These are phyloP conservation scores for Alitta virens DNA, from an alignment of 2,888 invertebrate genomes.

Conservation along the genomic window DNA sequence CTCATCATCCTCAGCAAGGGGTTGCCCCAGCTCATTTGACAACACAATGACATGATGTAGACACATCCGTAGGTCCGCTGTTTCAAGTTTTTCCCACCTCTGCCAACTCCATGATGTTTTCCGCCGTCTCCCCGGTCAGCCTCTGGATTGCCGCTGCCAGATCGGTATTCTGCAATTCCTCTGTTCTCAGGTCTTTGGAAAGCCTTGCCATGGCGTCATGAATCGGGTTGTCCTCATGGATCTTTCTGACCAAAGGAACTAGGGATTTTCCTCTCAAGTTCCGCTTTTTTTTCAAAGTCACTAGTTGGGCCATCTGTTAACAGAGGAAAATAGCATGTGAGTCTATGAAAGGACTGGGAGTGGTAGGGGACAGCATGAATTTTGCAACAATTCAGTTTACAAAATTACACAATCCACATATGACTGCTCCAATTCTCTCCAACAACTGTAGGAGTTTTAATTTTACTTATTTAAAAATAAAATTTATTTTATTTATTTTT, in stretches of 20 bases:
- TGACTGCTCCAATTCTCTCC: too few species aligned
- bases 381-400: too few species aligned
- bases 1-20: too few species aligned
- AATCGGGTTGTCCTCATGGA: neutral
- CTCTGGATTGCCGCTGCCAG: neutral
- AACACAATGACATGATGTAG: neutral
- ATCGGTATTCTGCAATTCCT: neutral
- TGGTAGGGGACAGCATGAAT: too few species aligned
- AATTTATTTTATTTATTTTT: too few species aligned
- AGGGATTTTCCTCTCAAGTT: neutral
- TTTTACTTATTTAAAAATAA: too few species aligned
- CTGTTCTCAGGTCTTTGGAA: neutral
- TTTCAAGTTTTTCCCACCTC: neutral
- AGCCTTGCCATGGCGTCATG: neutral
- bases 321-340: too few species aligned
- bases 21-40: neutral
- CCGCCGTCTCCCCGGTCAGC: neutral
- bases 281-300: neutral
- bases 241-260: neutral
- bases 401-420: too few species aligned
- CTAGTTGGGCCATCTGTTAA: too few species aligned
- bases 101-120: neutral
- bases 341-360: too few species aligned
- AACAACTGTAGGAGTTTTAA: too few species aligned
- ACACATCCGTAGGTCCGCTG: neutral